A percentile compares a stretch with the other conserved stretches of the same genome.
Evolutionary conservation across 2,797 vertebrate genomes (phyloP).

Genomic region (Sebastes paucispinis): DNA sequence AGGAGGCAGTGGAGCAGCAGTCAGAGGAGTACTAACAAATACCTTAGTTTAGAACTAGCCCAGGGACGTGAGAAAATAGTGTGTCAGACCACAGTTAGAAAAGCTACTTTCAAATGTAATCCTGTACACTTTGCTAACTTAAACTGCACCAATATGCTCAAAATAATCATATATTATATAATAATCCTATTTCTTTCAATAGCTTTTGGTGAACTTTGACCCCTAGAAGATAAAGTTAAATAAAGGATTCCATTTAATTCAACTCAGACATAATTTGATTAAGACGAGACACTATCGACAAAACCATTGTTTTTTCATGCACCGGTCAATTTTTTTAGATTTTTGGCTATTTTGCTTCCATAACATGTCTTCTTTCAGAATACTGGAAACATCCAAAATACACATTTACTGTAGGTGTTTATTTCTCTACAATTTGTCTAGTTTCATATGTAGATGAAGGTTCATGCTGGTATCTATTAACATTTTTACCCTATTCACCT

Average conservation of each 20-base stretch:
- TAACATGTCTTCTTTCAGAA: too few relatives aligned
- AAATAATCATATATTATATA: neutral
- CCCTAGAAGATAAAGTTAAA: neutral
- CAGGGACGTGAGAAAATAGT: neutral
- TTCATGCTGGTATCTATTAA: too few relatives aligned
- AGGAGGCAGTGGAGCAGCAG: constrained; percentile 12
- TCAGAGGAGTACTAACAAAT: constrained; percentile 6
- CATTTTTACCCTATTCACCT: too few relatives aligned
- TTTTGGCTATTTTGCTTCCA: too few relatives aligned
- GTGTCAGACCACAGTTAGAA: neutral
- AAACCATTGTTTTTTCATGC: neutral
- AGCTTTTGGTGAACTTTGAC: neutral
- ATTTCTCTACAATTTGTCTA: too few relatives aligned
- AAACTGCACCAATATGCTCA: neutral
- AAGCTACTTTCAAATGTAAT: neutral
- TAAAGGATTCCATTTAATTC: neutral
- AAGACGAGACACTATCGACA: neutral
- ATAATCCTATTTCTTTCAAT: neutral
- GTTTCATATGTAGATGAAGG: too few relatives aligned
- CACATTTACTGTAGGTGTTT: too few relatives aligned
- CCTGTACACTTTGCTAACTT: neutral
- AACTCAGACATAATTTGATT: neutral
- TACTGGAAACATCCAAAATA: too few relatives aligned
- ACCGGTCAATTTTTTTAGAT: too few relatives aligned
- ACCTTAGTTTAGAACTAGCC: neutral